phyloP scores from a whole-genome alignment of 2,113 vertebrate species.

The Actinemys pallida region DNA sequence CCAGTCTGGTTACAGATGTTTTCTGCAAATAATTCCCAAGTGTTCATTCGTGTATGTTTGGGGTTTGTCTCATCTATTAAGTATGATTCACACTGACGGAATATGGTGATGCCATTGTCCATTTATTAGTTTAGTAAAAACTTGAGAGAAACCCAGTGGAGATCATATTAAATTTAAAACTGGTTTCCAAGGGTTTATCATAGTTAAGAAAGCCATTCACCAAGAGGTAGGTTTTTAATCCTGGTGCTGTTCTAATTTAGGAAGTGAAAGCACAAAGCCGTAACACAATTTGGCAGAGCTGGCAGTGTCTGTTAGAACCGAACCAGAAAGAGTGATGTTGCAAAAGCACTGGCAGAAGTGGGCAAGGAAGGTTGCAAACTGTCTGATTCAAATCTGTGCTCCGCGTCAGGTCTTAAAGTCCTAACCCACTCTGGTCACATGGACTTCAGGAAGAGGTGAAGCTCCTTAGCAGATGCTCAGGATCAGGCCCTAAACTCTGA shows the following conservation, averaged over 20 bases:
- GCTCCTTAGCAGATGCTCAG: neutral
- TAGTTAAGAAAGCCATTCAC: neutral
- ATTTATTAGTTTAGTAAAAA: neutral
- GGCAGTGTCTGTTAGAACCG: neutral
- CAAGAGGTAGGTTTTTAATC: neutral
- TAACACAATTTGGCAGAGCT: neutral
- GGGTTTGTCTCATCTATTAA: neutral
- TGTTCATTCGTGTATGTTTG: neutral
- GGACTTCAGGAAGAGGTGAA: neutral
- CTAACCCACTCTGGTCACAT: neutral
- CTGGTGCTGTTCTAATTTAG: neutral
- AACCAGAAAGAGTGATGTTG: constrained; percentile 8
- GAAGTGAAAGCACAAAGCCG: neutral
- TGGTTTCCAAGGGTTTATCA: neutral
- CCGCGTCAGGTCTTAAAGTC: neutral
- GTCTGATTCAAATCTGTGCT: neutral
- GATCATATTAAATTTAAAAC: neutral
- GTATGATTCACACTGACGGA: neutral
- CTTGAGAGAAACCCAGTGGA: neutral
- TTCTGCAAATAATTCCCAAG: neutral
- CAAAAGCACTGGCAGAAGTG: neutral
- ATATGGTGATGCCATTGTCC: neutral
- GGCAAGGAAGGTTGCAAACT: neutral
- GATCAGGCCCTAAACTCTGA: neutral
- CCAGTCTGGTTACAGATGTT: neutral